These are phyloP conservation scores for Petaurus breviceps DNA, from an alignment of 2,113 vertebrate species.

Conservation along the genomic window DNA sequence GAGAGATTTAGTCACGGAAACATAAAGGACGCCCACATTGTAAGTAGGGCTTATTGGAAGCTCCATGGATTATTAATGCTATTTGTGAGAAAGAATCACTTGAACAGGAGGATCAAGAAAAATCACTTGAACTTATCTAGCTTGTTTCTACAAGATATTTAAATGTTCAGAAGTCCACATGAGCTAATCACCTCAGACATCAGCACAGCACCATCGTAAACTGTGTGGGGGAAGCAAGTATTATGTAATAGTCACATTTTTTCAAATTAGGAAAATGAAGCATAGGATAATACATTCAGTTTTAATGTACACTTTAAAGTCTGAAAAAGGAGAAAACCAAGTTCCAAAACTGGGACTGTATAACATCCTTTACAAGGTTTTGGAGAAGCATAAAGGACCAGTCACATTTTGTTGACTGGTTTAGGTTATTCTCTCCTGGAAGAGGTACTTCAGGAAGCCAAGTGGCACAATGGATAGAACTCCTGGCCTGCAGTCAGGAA, in stretches of 20 bases:
- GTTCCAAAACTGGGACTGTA: not conserved
- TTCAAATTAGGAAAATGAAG: not conserved
- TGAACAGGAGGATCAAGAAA: conserved; percentile 3
- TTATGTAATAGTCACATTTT: not conserved
- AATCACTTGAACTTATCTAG: not conserved
- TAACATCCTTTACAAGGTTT: not conserved
- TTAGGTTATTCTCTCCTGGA: not conserved
- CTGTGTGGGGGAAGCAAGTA: not conserved
- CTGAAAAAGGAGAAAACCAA: not conserved
- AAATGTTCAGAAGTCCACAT: not conserved
- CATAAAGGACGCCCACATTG: not conserved
- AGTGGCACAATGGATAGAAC: not conserved
- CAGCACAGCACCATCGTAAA: conserved; percentile 13
- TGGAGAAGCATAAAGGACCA: not conserved
- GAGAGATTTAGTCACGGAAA: not conserved
- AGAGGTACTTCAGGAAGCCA: not conserved
- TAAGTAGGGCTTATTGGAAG: not conserved
- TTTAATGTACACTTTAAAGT: conserved; percentile 4
- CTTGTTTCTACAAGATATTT: not conserved
- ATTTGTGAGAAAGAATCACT: conserved; percentile 25
- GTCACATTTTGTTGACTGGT: not conserved
- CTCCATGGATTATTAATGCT: not conserved
- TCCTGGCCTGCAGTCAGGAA: not conserved
- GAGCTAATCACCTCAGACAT: not conserved
- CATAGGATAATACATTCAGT: not conserved